Evolutionary conservation across 2,797 vertebrate genomes (phyloP).

Genomic region (Acanthopagrus latus): DNA sequence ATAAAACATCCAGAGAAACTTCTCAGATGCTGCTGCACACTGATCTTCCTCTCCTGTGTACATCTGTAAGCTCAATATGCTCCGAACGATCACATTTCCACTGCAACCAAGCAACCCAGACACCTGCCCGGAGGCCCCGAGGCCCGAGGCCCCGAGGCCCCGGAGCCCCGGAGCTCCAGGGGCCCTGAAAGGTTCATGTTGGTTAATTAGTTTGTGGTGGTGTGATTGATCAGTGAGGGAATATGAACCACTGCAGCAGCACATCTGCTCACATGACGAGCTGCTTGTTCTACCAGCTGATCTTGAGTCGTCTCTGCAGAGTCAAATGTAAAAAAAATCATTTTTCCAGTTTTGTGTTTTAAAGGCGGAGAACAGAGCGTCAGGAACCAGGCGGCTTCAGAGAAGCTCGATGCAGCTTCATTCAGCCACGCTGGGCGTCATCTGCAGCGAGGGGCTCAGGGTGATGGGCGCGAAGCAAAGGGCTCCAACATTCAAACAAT

Average conservation of each 20-base stretch:
- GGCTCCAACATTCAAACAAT: too few relatives aligned
- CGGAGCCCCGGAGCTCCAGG: not conserved
- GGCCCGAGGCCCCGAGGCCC: too few relatives aligned
- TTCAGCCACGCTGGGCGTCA: not conserved
- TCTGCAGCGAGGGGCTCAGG: not conserved
- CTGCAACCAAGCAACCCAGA: not conserved
- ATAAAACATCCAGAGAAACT: not conserved
- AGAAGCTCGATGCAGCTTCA: not conserved
- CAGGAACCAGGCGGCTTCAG: not conserved
- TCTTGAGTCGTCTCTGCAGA: too few relatives aligned
- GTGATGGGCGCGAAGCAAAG: too few relatives aligned
- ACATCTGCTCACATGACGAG: not conserved
- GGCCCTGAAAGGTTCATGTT: not conserved
- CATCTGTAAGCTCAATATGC: not conserved
- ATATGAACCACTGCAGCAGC: not conserved
- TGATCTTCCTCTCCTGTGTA: not conserved
- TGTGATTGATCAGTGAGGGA: not conserved
- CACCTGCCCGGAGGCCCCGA: not conserved
- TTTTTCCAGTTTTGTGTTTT: not conserved
- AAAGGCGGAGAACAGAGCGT: too few relatives aligned
- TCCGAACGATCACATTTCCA: not conserved
- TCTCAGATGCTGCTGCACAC: not conserved
- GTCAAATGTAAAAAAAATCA: too few relatives aligned
- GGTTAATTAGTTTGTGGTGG: slow-evolving; percentile 6
- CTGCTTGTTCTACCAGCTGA: too few relatives aligned